phyloP scores from a whole-genome alignment of 1,140 invertebrate genomes.

The Heliconius nattereri region DNA sequence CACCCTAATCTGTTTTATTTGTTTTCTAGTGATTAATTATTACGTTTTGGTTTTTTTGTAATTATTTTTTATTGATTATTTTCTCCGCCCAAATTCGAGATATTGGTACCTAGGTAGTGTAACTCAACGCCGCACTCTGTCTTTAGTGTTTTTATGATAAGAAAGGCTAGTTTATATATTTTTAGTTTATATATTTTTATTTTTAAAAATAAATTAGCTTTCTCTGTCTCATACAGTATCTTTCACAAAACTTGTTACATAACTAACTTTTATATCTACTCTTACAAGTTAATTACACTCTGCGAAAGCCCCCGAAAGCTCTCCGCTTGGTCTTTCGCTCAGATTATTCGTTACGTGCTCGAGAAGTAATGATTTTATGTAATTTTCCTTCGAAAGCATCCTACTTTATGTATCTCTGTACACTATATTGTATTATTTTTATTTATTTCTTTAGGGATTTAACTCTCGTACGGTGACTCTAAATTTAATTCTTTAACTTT shows the following conservation, averaged over 20 bases:
- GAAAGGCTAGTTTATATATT: neutral
- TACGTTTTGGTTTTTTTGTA: too few species aligned
- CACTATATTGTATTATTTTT: neutral
- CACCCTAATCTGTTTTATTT: neutral
- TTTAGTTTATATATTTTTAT: too few species aligned
- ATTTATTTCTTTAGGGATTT: neutral
- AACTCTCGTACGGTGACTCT: neutral
- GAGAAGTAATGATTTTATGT: neutral
- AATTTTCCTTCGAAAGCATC: neutral
- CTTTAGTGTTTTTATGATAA: neutral
- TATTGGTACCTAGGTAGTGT: too few species aligned
- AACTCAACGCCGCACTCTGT: too few species aligned
- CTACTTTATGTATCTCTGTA: neutral
- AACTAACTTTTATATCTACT: neutral
- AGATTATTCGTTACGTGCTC: conserved; percentile 11
- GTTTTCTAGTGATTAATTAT: neutral
- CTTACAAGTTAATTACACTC: conserved; percentile 13
- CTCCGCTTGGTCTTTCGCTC: neutral
- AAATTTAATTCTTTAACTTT: too few species aligned
- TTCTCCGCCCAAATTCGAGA: too few species aligned
- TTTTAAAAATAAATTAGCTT: neutral
- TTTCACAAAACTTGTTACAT: neutral
- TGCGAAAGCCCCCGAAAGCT: neutral
- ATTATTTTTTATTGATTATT: neutral
- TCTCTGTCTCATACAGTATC: neutral